A percentile compares a stretch with the other conserved stretches of the same genome.
These are phyloP conservation scores for Acleris literana DNA, from an alignment of 2,888 invertebrate genomes.

Conservation along the genomic window DNA sequence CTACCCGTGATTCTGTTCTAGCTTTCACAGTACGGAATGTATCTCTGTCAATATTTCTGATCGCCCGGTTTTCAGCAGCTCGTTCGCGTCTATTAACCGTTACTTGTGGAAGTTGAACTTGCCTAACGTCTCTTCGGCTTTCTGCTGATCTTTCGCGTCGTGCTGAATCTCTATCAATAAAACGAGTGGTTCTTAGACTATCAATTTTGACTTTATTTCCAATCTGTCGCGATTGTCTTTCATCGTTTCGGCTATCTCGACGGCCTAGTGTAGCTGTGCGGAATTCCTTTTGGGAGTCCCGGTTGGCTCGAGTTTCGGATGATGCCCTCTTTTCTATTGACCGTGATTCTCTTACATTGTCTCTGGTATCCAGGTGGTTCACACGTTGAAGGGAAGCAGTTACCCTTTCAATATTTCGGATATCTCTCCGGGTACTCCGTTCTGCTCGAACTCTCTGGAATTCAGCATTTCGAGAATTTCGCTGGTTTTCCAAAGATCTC, in stretches of 20 bases:
- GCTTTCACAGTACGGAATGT: background rate
- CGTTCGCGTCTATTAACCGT: conserved; percentile 5
- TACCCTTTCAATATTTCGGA: conserved; percentile 9
- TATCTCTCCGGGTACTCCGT: background rate
- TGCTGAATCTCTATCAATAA: conserved; percentile 14
- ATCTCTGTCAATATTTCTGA: conserved; percentile 11
- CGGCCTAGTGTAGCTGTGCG: background rate
- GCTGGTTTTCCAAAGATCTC: conserved; percentile 3
- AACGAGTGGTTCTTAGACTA: background rate
- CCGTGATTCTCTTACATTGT: background rate
- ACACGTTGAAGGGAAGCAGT: conserved; percentile 9
- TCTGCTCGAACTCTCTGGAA: background rate
- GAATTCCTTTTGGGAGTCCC: background rate
- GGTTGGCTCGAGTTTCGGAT: background rate
- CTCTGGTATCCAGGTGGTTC: background rate
- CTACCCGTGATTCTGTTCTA: conserved; percentile 5
- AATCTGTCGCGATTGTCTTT: conserved; percentile 6
- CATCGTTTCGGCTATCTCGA: conserved; percentile 2
- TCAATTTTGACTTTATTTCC: conserved; percentile 1
- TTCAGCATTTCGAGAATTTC: conserved; percentile 4
- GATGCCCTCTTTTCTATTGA: background rate
- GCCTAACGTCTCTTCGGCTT: conserved; percentile 14
- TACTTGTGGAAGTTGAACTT: conserved; percentile 7
- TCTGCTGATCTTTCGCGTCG: conserved; percentile 11
- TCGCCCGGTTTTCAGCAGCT: conserved; percentile 1